Percentiles rank a stretch among this genome's conserved stretches.
These are phyloP conservation scores for Eremobia ochroleuca DNA, from an alignment of 2,888 invertebrate species.

Conservation along the genomic window DNA sequence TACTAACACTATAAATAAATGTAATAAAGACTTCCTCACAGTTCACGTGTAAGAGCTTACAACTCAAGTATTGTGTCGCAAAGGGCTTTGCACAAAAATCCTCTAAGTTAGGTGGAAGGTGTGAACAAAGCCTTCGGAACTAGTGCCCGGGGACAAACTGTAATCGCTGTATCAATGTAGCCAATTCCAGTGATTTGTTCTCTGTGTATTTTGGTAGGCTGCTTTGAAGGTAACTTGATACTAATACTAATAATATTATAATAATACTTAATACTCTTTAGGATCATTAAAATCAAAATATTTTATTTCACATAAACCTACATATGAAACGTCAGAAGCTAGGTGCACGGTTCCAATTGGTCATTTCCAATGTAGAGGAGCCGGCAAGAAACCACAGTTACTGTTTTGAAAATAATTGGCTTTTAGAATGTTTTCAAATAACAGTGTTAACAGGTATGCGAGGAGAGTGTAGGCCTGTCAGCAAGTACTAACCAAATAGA, in stretches of 20 bases:
- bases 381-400: not conserved
- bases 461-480: not conserved
- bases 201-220: not conserved
- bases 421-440: not conserved
- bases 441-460: not conserved
- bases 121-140: conserved; percentile 51
- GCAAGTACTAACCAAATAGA: not conserved
- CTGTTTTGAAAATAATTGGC: not conserved
- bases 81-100: conserved; percentile 50
- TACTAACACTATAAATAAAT: not conserved
- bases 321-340: not conserved
- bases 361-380: not conserved
- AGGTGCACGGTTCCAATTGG: not conserved
- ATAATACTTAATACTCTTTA: not conserved
- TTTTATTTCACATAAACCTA: no score
- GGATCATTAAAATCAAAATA: not conserved
- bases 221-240: not conserved
- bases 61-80: conserved; percentile 41
- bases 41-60: conserved; percentile 37
- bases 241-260: no score
- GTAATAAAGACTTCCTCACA: conserved; percentile 7
- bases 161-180: conserved; percentile 47
- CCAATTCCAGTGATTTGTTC: conserved; percentile 25
- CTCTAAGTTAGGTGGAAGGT: conserved; percentile 45
- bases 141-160: conserved; percentile 48